Percentiles rank a stretch among this genome's conserved stretches.
These are phyloP conservation scores for Cephonodes hylas DNA, from an alignment of 2,888 invertebrate genomes.

Conservation along the genomic window DNA sequence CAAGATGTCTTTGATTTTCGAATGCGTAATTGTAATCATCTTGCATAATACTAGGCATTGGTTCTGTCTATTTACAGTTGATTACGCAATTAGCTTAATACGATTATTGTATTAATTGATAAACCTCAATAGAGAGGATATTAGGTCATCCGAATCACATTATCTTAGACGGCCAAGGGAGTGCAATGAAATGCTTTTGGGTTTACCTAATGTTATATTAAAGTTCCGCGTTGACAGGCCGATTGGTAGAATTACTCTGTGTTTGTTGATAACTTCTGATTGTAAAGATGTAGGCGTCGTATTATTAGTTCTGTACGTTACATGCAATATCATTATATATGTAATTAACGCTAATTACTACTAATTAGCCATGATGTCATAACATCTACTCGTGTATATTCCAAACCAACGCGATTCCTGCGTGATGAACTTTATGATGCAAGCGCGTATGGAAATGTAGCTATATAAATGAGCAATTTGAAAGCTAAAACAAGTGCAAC, in stretches of 20 bases:
- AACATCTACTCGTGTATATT: background rate
- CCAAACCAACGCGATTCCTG: background rate
- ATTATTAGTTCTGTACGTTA: background rate
- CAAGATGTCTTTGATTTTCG: too few relatives aligned
- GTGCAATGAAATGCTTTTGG: too few relatives aligned
- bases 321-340: background rate
- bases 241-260: background rate
- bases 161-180: too few relatives aligned
- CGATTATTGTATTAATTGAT: too few relatives aligned
- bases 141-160: too few relatives aligned
- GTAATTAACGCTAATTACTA: background rate
- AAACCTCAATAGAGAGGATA: too few relatives aligned
- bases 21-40: too few relatives aligned
- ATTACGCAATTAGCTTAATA: too few relatives aligned
- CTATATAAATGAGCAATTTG: background rate
- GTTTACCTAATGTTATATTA: too few relatives aligned
- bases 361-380: background rate
- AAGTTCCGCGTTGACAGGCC: background rate
- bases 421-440: background rate
- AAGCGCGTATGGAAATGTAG: background rate
- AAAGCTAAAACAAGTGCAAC: slow-evolving; percentile 18
- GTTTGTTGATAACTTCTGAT: too few relatives aligned
- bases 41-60: too few relatives aligned
- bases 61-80: too few relatives aligned
- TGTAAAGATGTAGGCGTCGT: background rate